Evolutionary conservation across 2,888 invertebrate genomes (phyloP), one percentile per base, ranked within the genome.

Genomic region (Oligia fasciuncula): DNA sequence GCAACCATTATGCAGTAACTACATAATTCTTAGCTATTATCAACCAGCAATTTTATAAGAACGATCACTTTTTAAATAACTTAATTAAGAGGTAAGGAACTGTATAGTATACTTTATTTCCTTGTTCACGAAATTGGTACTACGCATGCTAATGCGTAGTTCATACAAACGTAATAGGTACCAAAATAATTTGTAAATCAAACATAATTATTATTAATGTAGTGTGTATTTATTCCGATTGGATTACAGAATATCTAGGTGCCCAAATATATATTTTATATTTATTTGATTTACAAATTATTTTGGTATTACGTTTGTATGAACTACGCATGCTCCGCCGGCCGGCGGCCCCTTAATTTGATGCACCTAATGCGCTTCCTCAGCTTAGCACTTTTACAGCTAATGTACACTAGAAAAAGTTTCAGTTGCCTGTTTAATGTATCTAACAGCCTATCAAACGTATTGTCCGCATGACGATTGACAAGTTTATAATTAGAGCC

Each of bases 401-500:
- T 49, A 29, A 63, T 19, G 14, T 23, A 60, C 23, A 66, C 66
- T 65, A 65, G 74, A 73, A 82, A 69, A 74, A 67, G 17, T 43
- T 54, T 73, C 13, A 67, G 11, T 35, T 23, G 40, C 84, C 80
- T 85, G 84, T 81, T 65, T 65, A 74, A 69, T 84, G 66, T 80
- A 78, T 54, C 68, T 87, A 88, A 79, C 80, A 82, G 79, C 46
- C 76, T 80, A 85, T 81, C n/a, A 76, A 84, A 79, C 63, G 68
- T 60, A 84, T 84, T 84, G 73, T 86, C 81, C 76, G 70, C 62
- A 77, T 80, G 78, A 65, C 80, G 79, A 86, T 85, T 83, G 86
- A 86, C 84, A 85, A 77, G 85, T 86, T 84, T 87, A 85, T 87
- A 90, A 90, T 90, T 90, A 90, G 82, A 87, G 76, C 76, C 79